Conservation (phyloP, 2,113 vertebrate genomes). For the Pangasianodon hypophthalmus region DNA sequence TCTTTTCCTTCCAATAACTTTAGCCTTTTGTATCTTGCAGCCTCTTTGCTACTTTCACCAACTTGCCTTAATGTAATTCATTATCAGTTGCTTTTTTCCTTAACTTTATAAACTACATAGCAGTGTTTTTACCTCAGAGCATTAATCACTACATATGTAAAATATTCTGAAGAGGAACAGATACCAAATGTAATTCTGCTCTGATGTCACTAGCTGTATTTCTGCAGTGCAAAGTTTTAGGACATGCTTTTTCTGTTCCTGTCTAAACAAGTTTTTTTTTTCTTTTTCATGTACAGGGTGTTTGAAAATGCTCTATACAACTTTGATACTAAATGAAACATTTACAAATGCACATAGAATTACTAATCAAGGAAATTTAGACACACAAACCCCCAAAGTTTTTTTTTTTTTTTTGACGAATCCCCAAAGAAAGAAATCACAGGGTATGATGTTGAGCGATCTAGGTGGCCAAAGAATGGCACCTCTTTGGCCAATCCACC, state of each 20-base stretch:
- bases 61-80: constrained; percentile 40
- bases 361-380: neutral
- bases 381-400: neutral
- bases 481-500: neutral
- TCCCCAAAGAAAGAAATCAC: neutral
- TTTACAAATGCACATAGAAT: neutral
- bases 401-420: neutral
- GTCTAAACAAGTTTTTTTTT: neutral
- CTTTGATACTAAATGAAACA: neutral
- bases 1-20: neutral
- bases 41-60: constrained; percentile 36
- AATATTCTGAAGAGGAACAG: neutral
- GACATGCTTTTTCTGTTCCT: neutral
- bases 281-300: neutral
- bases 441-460: neutral
- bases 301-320: neutral
- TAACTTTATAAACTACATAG: neutral
- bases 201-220: too few species aligned
- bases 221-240: neutral
- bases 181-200: neutral
- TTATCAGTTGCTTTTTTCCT: constrained; percentile 3
- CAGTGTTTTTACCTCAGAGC: constrained; percentile 16
- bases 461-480: neutral
- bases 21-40: constrained; percentile 8
- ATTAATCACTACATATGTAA: constrained; percentile 18